Conservation (phyloP, 1,140 invertebrate genomes). For the Nixonia krombeini region DNA sequence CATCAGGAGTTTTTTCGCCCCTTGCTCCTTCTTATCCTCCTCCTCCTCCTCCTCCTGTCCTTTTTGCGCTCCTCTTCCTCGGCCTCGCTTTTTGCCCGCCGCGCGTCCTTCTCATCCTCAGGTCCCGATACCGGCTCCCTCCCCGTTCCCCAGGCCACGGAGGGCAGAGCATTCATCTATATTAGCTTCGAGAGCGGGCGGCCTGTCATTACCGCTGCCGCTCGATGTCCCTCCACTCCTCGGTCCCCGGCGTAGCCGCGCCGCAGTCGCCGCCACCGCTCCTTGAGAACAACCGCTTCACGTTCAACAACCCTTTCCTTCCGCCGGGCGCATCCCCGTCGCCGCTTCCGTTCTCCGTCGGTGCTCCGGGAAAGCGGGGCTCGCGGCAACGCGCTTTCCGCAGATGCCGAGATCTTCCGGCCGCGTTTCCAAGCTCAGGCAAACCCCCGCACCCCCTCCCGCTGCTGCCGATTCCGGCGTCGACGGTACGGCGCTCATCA, state of each 20-base stretch:
- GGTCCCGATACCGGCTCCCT: constrained; percentile 45
- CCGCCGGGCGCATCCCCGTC: background rate
- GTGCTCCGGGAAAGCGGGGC: too few relatives aligned
- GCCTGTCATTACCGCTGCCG: constrained; percentile 73
- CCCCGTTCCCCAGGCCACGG: constrained; percentile 56
- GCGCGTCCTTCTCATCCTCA: constrained; percentile 23
- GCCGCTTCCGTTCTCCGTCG: constrained; percentile 15
- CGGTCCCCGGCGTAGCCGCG: constrained; percentile 40
- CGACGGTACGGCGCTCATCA: constrained; percentile 52
- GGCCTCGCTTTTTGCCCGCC: constrained; percentile 1
- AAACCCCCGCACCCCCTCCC: too few relatives aligned
- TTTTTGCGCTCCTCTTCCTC: constrained; percentile 9
- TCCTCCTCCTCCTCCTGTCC: background rate
- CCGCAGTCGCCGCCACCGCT: constrained; percentile 24
- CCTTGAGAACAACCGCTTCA: background rate
- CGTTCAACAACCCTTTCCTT: background rate
- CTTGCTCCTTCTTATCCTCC: background rate
- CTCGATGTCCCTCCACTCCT: constrained; percentile 57
- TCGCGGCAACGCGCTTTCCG: too few relatives aligned
- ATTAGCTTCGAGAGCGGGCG: constrained; percentile 72
- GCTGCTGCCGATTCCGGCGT: too few relatives aligned
- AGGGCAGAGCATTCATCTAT: constrained; percentile 73
- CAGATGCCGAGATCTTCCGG: too few relatives aligned
- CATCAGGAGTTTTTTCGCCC: constrained; percentile 5
- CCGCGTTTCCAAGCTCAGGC: too few relatives aligned